Conservation (phyloP, 2,113 vertebrate species). For the Entelurus aequoreus region DNA sequence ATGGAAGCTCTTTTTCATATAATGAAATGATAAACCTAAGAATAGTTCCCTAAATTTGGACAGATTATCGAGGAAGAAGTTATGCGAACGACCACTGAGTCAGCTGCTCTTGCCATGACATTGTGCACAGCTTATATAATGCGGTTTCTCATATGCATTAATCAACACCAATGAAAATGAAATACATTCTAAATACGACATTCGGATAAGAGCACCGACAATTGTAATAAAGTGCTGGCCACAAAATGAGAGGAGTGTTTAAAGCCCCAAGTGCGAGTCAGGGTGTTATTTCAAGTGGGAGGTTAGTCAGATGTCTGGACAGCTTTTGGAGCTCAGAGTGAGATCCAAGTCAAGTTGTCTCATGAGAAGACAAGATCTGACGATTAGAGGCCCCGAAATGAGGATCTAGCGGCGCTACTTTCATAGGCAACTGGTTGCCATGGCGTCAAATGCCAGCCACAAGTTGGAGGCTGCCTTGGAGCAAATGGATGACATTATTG, state of each 20-base stretch:
- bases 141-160: constrained; percentile 20
- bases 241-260: constrained; percentile 62
- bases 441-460: constrained; percentile 84
- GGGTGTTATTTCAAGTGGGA: constrained; percentile 44
- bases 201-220: constrained; percentile 32
- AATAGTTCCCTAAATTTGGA: neutral
- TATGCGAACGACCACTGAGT: constrained; percentile 8
- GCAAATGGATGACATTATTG: constrained; percentile 91
- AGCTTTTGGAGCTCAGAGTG: constrained; percentile 39
- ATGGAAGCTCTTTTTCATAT: too few relatives aligned
- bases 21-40: neutral
- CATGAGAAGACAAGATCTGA: constrained; percentile 12
- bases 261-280: constrained; percentile 64
- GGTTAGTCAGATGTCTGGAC: constrained; percentile 38
- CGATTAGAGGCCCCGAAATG: constrained; percentile 7
- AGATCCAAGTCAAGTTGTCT: constrained; percentile 34
- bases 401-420: constrained; percentile 12
- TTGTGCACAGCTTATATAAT: constrained; percentile 18
- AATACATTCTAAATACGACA: constrained; percentile 32
- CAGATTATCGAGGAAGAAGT: constrained; percentile 4
- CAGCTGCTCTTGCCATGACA: constrained; percentile 9
- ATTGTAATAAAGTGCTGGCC: constrained; percentile 32
- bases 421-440: constrained; percentile 43
- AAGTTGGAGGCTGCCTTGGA: constrained; percentile 84
- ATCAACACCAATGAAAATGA: neutral